Conservation (phyloP, 2,888 invertebrate species). For the Acanthosepion pharaonis region DNA sequence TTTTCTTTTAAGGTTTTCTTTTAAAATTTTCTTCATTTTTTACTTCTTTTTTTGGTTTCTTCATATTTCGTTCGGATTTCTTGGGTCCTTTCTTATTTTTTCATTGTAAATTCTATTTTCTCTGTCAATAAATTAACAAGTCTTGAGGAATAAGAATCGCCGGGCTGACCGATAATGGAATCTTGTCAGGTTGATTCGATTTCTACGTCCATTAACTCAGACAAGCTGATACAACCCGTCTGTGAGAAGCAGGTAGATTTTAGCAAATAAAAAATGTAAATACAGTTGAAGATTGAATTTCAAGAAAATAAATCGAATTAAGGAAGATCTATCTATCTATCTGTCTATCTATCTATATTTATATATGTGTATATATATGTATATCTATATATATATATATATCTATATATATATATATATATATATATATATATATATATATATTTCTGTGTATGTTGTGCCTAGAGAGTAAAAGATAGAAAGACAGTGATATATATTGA, state of each 20-base stretch:
- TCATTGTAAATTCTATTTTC: not conserved
- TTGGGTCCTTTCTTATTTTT: not conserved
- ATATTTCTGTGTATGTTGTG: too few species aligned
- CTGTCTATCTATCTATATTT: too few species aligned
- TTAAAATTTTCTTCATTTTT: not conserved
- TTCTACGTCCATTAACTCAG: not conserved
- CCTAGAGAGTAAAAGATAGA: too few species aligned
- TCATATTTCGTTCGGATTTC: too few species aligned
- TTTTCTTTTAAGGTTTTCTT: not conserved
- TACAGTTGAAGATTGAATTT: not conserved
- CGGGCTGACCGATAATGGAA: not conserved
- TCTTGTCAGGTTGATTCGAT: slow-evolving; percentile 10
- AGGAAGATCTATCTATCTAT: too few species aligned
- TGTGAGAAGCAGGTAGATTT: not conserved
- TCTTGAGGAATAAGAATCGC: not conserved
- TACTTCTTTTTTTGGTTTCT: too few species aligned
- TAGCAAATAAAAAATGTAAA: not conserved
- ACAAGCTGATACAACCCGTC: not conserved
- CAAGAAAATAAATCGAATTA: too few species aligned
- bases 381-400: too few species aligned
- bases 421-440: too few species aligned
- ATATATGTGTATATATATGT: too few species aligned
- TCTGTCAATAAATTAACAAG: slow-evolving; percentile 23
- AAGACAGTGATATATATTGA: too few species aligned
- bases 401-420: too few species aligned